Evolutionary conservation across 2,113 vertebrate genomes (phyloP), one percentile per base, ranked within the genome.

Genomic region (Colistium nudipinnis): DNA sequence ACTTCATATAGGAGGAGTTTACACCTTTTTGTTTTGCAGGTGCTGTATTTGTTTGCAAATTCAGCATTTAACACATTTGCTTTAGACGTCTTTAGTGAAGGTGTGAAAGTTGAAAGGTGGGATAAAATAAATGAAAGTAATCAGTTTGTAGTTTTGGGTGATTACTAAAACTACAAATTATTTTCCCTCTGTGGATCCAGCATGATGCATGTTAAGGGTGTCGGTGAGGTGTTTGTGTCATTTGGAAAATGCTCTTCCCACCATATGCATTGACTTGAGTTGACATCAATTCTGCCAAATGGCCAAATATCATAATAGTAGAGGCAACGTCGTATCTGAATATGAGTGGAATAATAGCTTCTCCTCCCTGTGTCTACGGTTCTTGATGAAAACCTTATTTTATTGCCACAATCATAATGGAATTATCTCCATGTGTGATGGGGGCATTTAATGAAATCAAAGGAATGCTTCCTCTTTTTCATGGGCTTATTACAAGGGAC

Each of bases 371-470:
- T 84, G 87, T 90, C 86, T 83, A 81, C 75, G 6, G 38, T 70
- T 87, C 81, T 89, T 93, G 91, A 93, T 91, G 89, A 94, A 92
- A 92, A 89, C 74, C 84, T 91, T 81, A 88, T 90, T 93, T 93
- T 92, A 92, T 91, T 89, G 90, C 89, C 88, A 89, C 88, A 87
- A 90, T 90, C 84, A 88, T 92, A 93, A 93, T 93, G 90, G 89
- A 91, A 92, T 92, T 90, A 93, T 92, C 87, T 92, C 71, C 90
- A 92, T 91, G 91, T 93, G 89, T 91, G 89, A 92, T 90, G 87
- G 87, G 87, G 90, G 86, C 90, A 86, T 92, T 89, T 90, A 87
- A 92, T 90, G 88, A 92, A 92, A 91, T 91, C 90, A 89, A 90
- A 88, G 87, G 83, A 92, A 92, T 90, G 87, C 87, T 80, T 86